Evolutionary conservation across 2,113 vertebrate genomes (phyloP).

Genomic region (Ceyx margarethae): DNA sequence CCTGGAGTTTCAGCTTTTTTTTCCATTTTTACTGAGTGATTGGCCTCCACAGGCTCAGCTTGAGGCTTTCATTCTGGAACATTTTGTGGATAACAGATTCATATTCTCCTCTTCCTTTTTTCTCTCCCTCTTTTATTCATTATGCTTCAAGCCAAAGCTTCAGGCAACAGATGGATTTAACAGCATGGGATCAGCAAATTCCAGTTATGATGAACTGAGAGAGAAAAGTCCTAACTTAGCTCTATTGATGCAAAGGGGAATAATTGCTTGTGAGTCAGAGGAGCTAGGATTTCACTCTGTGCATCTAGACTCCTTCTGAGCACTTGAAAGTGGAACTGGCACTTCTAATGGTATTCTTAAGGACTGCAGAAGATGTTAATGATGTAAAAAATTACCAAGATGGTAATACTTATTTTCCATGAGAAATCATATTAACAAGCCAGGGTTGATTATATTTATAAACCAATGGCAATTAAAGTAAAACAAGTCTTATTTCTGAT

Average conservation of each 20-base stretch:
- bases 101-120: neutral
- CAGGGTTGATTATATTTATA: neutral
- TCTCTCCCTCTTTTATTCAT: neutral
- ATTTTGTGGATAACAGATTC: conserved; percentile 14
- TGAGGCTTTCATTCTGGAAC: neutral
- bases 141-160: conserved; percentile 11
- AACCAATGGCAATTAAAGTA: neutral
- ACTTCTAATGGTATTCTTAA: neutral
- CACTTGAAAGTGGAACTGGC: conserved; percentile 8
- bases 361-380: neutral
- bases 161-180: conserved; percentile 52
- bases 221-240: conserved; percentile 27
- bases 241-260: conserved; percentile 28
- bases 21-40: neutral
- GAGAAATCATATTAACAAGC: neutral
- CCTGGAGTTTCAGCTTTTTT: neutral
- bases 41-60: neutral
- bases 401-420: neutral
- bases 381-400: neutral
- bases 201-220: conserved; percentile 38
- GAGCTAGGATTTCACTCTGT: neutral
- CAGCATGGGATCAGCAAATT: conserved; percentile 54
- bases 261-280: conserved; percentile 48
- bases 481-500: neutral
- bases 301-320: neutral